phyloP scores from a whole-genome alignment of 2,113 vertebrate species.

The Mandrillus leucophaeus region DNA sequence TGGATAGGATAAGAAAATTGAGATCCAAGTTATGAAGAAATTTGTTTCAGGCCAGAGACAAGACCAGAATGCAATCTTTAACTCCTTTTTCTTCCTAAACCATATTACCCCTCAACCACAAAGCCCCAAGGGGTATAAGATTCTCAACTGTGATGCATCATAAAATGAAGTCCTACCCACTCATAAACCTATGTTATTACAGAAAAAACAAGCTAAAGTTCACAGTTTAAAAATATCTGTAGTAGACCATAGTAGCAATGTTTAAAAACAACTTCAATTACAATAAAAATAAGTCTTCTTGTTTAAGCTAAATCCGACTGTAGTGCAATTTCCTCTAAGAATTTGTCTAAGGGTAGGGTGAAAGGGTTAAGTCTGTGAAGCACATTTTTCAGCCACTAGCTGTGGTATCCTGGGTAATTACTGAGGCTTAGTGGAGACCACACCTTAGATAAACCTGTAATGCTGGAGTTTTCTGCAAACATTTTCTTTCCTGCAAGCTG shows the following conservation, averaged over 20 bases:
- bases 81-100: neutral
- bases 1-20: neutral
- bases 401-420: slow-evolving; percentile 91
- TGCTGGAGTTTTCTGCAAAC: slow-evolving; percentile 93
- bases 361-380: slow-evolving; percentile 85
- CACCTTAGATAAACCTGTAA: slow-evolving; percentile 98
- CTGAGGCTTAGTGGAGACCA: slow-evolving; percentile 92
- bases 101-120: neutral
- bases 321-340: neutral
- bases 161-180: neutral
- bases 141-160: neutral
- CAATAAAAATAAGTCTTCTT: slow-evolving; percentile 15
- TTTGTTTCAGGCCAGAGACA: neutral
- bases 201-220: neutral
- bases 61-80: neutral
- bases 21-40: neutral
- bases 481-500: slow-evolving; percentile 92
- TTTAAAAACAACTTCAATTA: neutral
- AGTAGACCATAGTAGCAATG: neutral
- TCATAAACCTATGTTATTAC: neutral
- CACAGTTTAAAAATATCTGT: neutral
- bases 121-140: neutral
- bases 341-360: slow-evolving; percentile 4
- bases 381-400: slow-evolving; percentile 85
- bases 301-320: neutral